Base-by-base conservation (phyloP, 2,888 invertebrate species). In the Drosophila longiperda region DNA sequence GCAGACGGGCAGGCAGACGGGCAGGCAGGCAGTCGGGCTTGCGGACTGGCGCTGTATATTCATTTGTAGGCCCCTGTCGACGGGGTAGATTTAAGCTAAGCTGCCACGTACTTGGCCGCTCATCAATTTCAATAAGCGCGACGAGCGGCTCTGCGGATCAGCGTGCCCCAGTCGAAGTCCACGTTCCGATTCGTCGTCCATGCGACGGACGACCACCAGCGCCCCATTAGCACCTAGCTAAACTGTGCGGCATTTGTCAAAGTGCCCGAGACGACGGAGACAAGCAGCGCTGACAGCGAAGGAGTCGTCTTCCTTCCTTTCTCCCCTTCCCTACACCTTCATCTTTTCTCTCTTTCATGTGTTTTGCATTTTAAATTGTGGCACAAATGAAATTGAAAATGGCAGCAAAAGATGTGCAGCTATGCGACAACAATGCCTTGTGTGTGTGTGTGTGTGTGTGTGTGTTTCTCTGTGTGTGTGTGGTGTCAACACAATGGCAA, bases 301-400 rank as follows among this genome's bases (percentile, higher is more conserved):
- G 57, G 23, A 38, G 62, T 26, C 15, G 45, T 11, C 26, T 55
- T 26, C 17, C 23, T 40, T 17, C 50, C 34, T 0, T 5, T 5
- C 29, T 3, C 26, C 2, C 3, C 26, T 26, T 26, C 17, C 23
- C 42, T n/a, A 42, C 63, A 49, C 26, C 49, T 17, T 17, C 26
- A 49, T 5, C n/a, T n/a, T n/a, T 29, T 29, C 11, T 6, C 9
- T 32, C 29, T 29, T n/a, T 38, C 81, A 81, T 89, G 88, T 85
- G 89, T 87, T 89, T 89, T 88, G 89, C 88, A 89, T 89, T 84
- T 84, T 88, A 89, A 89, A 89, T 88, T 89, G 87, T 88, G 80
- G 73, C 83, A 80, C 85, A 83, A 84, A 82, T 76, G 86, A 84
- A 84, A 84, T 84, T 84, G 86, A 86, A 84, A 84, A 86, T 84